These are phyloP conservation scores for Volucella inanis DNA, from an alignment of 2,888 invertebrate genomes.

Conservation along the genomic window DNA sequence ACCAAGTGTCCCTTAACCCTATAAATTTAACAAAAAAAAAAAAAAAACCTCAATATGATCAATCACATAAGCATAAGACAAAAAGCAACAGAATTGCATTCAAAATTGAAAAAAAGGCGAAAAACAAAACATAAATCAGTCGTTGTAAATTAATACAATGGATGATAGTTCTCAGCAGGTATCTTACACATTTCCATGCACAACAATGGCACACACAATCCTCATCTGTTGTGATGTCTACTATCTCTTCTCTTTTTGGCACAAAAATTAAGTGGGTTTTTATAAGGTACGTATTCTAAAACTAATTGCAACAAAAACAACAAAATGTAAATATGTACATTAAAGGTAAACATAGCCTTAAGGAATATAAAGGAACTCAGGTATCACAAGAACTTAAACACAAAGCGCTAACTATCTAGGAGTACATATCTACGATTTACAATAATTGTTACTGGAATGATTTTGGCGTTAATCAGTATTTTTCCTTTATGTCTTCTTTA, in stretches of 20 bases:
- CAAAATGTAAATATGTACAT: slow-evolving; percentile 3
- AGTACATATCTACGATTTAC: background rate
- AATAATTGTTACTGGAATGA: background rate
- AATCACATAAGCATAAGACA: slow-evolving; percentile 36
- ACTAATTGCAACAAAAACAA: slow-evolving; percentile 31
- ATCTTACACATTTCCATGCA: slow-evolving; percentile 33
- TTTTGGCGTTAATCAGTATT: background rate
- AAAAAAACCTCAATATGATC: slow-evolving; percentile 9
- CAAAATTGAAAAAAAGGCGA: slow-evolving; percentile 10
- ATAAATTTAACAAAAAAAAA: slow-evolving; percentile 21
- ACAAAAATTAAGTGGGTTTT: slow-evolving; percentile 34
- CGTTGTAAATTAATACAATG: slow-evolving; percentile 39
- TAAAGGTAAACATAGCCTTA: slow-evolving; percentile 22
- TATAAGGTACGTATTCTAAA: slow-evolving; percentile 39
- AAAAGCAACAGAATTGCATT: slow-evolving; percentile 2
- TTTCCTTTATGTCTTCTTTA: slow-evolving; percentile 71
- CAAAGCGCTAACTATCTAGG: slow-evolving; percentile 3
- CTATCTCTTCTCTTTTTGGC: slow-evolving; percentile 51
- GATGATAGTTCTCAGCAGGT: slow-evolving; percentile 29
- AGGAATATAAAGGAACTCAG: slow-evolving; percentile 58
- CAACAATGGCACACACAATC: slow-evolving; percentile 45
- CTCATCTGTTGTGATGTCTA: slow-evolving; percentile 9
- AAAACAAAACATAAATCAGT: slow-evolving; percentile 56
- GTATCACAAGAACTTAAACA: slow-evolving; percentile 55
- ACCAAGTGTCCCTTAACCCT: background rate